Evolutionary conservation across 1,140 invertebrate species (phyloP), one percentile per base, ranked within the genome.

Genomic region (Onthophagus taurus): DNA sequence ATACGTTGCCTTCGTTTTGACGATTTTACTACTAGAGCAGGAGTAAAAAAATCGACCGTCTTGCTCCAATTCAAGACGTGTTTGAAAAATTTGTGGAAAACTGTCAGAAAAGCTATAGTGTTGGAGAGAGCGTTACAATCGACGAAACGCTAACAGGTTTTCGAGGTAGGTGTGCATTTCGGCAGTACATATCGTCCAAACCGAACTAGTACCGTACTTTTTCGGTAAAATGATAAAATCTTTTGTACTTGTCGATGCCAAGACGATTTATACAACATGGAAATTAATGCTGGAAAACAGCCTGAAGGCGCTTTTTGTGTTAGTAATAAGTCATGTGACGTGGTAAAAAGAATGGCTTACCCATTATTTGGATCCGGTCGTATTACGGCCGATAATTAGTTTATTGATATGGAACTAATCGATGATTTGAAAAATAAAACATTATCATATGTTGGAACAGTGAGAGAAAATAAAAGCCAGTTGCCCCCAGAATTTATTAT

Each of bases 101-200:
- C 8, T 61, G 52, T 36, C 38, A 54, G 48, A 37, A 48, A 47
- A 39, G 19, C 42, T 66, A 61, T 49, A 49, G 33, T 24, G 43
- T 45, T 11, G 21, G 42, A 17, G 45, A 59, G 44, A 52, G 53
- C 48, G 13, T 65, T 3, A 66, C 61, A 35, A 50, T 67, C 26
- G 62, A 69, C 51, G 63, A 72, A 51, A 57, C 57, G 42, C 45
- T 71, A 6, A 39, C 54, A 45, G 37, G 47, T 11, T 70, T 66
- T 45, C 20, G 63, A 17, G 66, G 64, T 18, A 44, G 59, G 16
- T 68, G 61, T 47, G 3, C 12, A 12, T 70, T 69, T 38, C 49
- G 53, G 2, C 60, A 64, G 38, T 68, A 67, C 45, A 64, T 70
- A 16, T n/a, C 31, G 48, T n/a, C 60, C 31, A 66, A 63, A 34